Base-by-base conservation (phyloP, 2,888 invertebrate genomes). In the Oasisia sp. region DNA sequence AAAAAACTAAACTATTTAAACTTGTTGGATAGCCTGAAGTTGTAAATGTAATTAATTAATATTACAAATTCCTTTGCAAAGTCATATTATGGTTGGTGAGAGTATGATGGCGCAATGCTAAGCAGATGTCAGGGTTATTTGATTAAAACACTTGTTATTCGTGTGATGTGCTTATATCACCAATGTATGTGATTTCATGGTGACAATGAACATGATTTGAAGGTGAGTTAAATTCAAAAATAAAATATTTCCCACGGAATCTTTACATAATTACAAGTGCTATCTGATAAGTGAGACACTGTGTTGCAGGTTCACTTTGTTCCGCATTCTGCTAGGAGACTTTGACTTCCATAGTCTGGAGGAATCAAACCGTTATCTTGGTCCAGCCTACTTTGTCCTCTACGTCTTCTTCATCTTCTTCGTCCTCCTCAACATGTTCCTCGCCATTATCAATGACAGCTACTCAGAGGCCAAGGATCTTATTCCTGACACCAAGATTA, bases 351-450 rank as follows among this genome's bases (percentile, higher is more conserved):
- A 96, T 50, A 97, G 97, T 58, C 97, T 98, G 74, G 97, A 97
- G 95, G 96, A 96, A 91, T 97, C 97, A 0, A 97, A 97, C 95
- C 96, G 97, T 91, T 95, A 97, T 38, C 95, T 98, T 91, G 98
- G 97, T 0, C 98, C 98, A 0, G 96, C 97, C 89, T 98, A 97
- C 95, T 98, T 98, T 95, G 95, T 98, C 32, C 97, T 97, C 14
- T 98, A 97, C 94, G 97, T 98, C 92, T 97, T 98, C 95, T 97
- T 98, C 94, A 97, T 98, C 9, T 97, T 97, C 96, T 97, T 98
- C 95, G 97, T 98, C 90, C 95, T 98, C 74, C 95, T 98, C 97
- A 98, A 98, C 94, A 97, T 98, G 97, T 98, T 98, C 95, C 95
- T 98, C 95, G 98, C 98, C 91, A 98, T 98, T 94, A 97, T 98